These are phyloP conservation scores for Cebus imitator DNA, from an alignment of 2,113 vertebrate species.

Conservation along the genomic window DNA sequence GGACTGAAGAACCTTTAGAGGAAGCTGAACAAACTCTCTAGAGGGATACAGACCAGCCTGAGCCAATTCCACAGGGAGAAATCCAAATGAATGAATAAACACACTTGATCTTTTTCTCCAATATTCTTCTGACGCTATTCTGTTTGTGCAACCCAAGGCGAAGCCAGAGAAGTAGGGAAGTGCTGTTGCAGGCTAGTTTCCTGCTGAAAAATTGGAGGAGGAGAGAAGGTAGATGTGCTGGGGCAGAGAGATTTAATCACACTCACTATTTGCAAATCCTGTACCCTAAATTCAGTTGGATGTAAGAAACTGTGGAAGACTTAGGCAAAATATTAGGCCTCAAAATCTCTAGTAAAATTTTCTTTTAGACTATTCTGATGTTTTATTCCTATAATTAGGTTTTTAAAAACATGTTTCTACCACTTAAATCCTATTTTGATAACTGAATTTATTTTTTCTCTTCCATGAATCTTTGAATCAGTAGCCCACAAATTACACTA, in stretches of 20 bases:
- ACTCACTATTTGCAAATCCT: background rate
- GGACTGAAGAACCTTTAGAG: background rate
- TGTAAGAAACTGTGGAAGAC: background rate
- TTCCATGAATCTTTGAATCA: background rate
- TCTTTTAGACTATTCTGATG: background rate
- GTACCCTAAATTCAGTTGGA: background rate
- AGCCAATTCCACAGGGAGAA: background rate
- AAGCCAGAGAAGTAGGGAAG: background rate
- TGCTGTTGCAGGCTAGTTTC: background rate
- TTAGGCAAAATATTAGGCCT: background rate
- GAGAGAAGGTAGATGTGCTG: background rate
- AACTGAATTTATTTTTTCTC: background rate
- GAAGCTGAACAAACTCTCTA: background rate
- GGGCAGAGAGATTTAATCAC: no score
- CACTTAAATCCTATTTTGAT: background rate
- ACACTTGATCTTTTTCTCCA: background rate
- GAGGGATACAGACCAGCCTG: background rate
- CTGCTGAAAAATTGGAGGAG: background rate
- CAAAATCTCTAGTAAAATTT: background rate
- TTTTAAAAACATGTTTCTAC: background rate
- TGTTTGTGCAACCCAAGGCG: background rate
- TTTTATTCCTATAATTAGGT: background rate
- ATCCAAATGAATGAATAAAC: background rate
- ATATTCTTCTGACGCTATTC: background rate
- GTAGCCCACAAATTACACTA: background rate